Evolutionary conservation across 2,797 vertebrate species (phyloP).

Genomic region (Hypotaenidia philippensis): DNA sequence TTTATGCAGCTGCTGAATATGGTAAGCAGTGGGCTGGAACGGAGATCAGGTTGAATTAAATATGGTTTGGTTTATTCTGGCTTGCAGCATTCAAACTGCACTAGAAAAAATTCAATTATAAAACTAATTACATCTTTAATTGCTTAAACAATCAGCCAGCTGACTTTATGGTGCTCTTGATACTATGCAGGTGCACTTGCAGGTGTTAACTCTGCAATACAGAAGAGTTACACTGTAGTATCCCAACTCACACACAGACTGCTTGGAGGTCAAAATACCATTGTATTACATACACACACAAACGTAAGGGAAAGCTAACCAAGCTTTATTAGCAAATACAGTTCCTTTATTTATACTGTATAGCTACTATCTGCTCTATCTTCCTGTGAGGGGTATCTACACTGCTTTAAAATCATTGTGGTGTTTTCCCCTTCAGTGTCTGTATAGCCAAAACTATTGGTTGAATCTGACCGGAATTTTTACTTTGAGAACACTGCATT

Average conservation of each 20-base stretch:
- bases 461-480: background rate
- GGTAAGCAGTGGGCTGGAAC: conserved; percentile 53
- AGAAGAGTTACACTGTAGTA: background rate
- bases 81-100: conserved; percentile 49
- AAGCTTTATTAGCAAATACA: background rate
- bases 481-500: background rate
- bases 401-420: background rate
- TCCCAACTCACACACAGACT: background rate
- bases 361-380: background rate
- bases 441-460: background rate
- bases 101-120: conserved; percentile 75
- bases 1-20: conserved; percentile 12
- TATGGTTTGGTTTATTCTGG: conserved; percentile 57
- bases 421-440: background rate
- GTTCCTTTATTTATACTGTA: background rate
- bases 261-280: background rate
- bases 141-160: conserved; percentile 76
- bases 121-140: conserved; percentile 79
- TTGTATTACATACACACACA: accelerated
- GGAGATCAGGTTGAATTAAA: conserved; percentile 60
- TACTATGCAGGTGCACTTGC: conserved; percentile 47
- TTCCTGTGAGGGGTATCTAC: background rate
- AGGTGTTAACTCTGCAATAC: conserved; percentile 25
- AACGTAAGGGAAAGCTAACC: background rate
- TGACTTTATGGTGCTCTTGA: conserved; percentile 34